Conservation (phyloP, 2,888 invertebrate genomes). For the Dicranocentrus wangi region DNA sequence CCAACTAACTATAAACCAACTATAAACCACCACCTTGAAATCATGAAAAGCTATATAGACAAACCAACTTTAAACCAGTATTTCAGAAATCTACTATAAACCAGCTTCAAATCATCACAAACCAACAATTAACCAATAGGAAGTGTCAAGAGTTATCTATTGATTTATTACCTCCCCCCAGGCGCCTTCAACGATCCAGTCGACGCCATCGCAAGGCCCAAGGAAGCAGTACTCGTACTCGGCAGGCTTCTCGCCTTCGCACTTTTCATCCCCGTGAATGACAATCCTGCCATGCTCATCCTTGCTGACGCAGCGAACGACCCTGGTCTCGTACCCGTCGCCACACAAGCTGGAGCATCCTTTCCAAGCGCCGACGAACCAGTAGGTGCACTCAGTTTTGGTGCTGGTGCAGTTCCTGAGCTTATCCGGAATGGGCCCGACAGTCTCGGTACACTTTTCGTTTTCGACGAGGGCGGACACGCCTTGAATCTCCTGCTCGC, state of each 20-base stretch:
- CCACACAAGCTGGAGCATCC: slow-evolving; percentile 95
- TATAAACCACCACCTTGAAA: no score
- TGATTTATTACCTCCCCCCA: slow-evolving; percentile 87
- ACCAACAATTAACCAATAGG: not conserved
- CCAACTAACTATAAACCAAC: no score
- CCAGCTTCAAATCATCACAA: not conserved
- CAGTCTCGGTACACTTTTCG: slow-evolving; percentile 23
- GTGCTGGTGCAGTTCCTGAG: slow-evolving; percentile 84
- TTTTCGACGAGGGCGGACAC: slow-evolving; percentile 86
- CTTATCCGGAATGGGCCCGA: slow-evolving; percentile 78
- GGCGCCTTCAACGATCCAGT: slow-evolving; percentile 86
- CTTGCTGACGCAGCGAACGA: slow-evolving; percentile 83
- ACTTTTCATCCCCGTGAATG: slow-evolving; percentile 79
- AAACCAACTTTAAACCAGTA: no score
- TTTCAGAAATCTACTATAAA: no score
- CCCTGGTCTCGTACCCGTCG: slow-evolving; percentile 86
- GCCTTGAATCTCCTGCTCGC: slow-evolving; percentile 85
- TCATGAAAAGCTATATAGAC: no score
- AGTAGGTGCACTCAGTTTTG: slow-evolving; percentile 84
- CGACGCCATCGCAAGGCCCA: slow-evolving; percentile 91
- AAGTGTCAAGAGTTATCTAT: not conserved
- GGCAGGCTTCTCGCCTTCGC: slow-evolving; percentile 82
- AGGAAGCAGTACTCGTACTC: slow-evolving; percentile 83
- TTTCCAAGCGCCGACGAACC: slow-evolving; percentile 92
- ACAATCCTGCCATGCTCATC: slow-evolving; percentile 78